A percentile compares a stretch with the other conserved stretches of the same genome.
These are phyloP conservation scores for Conopomorpha cramerella DNA, from an alignment of 1,140 invertebrate genomes.

Conservation along the genomic window DNA sequence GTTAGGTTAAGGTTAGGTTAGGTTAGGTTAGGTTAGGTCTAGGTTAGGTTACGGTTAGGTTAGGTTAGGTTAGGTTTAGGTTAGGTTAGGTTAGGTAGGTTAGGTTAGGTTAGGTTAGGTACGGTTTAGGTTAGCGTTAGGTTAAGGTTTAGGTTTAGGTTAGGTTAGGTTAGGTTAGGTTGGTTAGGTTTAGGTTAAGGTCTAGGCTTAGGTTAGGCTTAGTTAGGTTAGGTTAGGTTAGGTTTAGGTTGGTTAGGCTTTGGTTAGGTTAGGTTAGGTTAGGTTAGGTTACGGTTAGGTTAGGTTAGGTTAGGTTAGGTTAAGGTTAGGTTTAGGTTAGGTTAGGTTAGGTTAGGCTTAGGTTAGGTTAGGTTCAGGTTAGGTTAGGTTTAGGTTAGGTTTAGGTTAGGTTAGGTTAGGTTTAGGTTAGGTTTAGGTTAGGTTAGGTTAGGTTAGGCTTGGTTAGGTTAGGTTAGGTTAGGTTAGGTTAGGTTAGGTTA, in stretches of 20 bases:
- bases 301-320: constrained; percentile 12
- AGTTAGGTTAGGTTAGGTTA: constrained; percentile 21
- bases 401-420: constrained; percentile 15
- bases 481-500: no score
- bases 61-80: constrained; percentile 12
- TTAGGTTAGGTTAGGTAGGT: constrained; percentile 10
- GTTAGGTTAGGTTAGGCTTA: constrained; percentile 10
- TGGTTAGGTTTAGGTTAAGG: no score
- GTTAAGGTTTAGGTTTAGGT: constrained; percentile 17
- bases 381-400: constrained; percentile 16
- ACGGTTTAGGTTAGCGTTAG: constrained; percentile 12
- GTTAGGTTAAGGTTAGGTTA: constrained; percentile 8
- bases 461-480: constrained; percentile 18
- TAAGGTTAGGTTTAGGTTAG: constrained; percentile 11
- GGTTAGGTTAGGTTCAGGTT: constrained; percentile 18
- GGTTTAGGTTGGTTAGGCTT: constrained; percentile 29
- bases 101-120: constrained; percentile 11
- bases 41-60: constrained; percentile 12
- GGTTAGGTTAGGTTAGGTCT: constrained; percentile 9
- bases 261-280: constrained; percentile 24
- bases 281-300: constrained; percentile 15
- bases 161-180: constrained; percentile 32
- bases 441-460: constrained; percentile 23
- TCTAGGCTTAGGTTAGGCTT: constrained; percentile 13
- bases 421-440: no score